A percentile compares a stretch with the other conserved stretches of the same genome.
Evolutionary conservation across 2,113 vertebrate species (phyloP).

Genomic region (Zapornia atra): DNA sequence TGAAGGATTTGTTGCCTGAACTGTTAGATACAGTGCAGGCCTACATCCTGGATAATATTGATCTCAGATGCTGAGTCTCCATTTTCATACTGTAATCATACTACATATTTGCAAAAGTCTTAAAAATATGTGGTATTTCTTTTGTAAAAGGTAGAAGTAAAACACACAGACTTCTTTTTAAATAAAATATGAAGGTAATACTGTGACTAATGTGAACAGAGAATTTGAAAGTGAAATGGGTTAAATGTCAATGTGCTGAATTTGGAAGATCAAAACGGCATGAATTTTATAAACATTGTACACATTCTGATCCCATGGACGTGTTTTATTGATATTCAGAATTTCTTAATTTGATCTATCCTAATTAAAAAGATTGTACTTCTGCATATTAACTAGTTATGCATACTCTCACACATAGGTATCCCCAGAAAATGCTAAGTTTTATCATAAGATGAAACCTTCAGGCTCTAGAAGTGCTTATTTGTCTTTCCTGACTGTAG

Average conservation of each 20-base stretch:
- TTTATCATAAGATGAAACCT: background rate
- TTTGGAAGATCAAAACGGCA: accelerated
- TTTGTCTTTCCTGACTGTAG: background rate
- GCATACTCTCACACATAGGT: background rate
- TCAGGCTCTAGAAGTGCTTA: background rate
- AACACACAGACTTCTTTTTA: background rate
- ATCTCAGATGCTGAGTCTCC: background rate
- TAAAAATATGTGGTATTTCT: background rate
- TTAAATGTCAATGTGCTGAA: background rate
- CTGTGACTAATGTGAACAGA: background rate
- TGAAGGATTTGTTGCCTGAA: background rate
- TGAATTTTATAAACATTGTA: background rate
- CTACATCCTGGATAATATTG: background rate
- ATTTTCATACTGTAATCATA: background rate
- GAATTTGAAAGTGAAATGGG: background rate
- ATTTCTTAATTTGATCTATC: background rate
- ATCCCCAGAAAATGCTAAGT: background rate
- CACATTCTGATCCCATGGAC: background rate
- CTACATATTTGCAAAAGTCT: background rate
- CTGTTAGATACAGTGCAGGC: background rate
- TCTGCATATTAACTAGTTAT: background rate
- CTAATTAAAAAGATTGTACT: background rate
- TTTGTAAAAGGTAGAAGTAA: background rate
- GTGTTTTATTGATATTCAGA: background rate
- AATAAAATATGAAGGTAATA: background rate